Base-by-base conservation (phyloP, 2,888 invertebrate species). In the Nasonovia ribisnigri region DNA sequence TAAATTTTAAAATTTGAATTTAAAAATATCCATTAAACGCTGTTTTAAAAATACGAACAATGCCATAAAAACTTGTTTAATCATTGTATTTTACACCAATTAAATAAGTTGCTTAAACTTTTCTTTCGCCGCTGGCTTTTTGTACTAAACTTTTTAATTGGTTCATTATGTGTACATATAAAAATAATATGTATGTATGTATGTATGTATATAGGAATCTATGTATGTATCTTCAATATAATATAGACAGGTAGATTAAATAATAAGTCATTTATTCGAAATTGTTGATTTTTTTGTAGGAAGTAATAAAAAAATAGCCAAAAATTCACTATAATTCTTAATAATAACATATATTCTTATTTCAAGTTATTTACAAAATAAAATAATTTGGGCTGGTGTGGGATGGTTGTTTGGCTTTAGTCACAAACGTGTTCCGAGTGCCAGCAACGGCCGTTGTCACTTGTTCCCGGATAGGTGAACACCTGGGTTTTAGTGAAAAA, bases 81-180 rank as follows among this genome's bases (percentile, higher is more conserved):
- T 67, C 51, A 48, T 88, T 48, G 46, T 51, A 87, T 67, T 86
- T 87, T 92, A 92, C 87, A 88, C 48, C 48, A 88, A 88, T 88
- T 87, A 87, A 92, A 88, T 29, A 24, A 67, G 48, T 92, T 36
- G n/a, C 20, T 16, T 48, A 42, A 91, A 92, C 48, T 88, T 67
- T 92, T 20, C 57, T 48, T 36, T 88, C 11, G 20, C 67, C 48
- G 1, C 48, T 24, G 20, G 60, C 60, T 36, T 51, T 92, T 84
- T 57, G 86, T 84, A 84, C 20, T 8, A 1, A 57, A 91, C 57
- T 91, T 91, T 91, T 91, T 91, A 91, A 91, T 91, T 86, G 84
- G 57, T 60, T 86, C n/a, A 57, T 91, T 91, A 91, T 57, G 42
- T 77, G 8, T 46, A 36, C 16, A 36, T 77, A 77, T 77, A 77